Conservation (phyloP, 2,888 invertebrate genomes). For the Parelbella ahira region DNA sequence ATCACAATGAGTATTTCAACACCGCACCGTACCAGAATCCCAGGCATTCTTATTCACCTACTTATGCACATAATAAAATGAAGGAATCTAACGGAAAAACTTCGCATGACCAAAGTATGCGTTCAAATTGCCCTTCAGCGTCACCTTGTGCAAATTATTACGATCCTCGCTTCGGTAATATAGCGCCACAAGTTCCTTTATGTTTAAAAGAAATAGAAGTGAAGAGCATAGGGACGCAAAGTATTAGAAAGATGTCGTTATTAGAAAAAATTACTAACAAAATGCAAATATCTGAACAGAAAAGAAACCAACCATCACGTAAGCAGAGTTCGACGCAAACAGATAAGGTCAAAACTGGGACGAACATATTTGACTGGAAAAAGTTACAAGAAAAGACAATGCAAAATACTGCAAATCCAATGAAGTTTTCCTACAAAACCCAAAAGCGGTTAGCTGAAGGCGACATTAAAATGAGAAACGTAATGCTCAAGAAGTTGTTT, state of each 20-base stretch:
- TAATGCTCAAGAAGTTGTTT: conserved; percentile 60
- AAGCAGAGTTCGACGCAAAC: conserved; percentile 9
- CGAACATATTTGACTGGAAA: conserved; percentile 46
- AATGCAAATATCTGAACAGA: conserved; percentile 34
- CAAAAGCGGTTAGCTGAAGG: conserved; percentile 50
- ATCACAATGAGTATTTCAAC: conserved; percentile 15
- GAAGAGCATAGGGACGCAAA: conserved; percentile 64
- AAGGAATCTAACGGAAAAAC: no score
- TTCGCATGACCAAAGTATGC: conserved; percentile 26
- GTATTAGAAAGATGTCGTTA: conserved; percentile 57
- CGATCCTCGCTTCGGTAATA: conserved; percentile 33
- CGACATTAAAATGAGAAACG: conserved; percentile 56
- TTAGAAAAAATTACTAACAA: conserved; percentile 55
- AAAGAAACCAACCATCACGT: conserved; percentile 9
- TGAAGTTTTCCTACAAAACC: conserved; percentile 46
- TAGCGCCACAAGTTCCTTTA: conserved; percentile 49
- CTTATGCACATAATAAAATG: conserved; percentile 12
- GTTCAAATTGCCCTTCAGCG: conserved; percentile 18
- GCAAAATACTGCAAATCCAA: conserved; percentile 36
- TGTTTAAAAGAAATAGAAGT: conserved; percentile 70
- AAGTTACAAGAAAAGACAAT: conserved; percentile 45
- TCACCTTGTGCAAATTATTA: conserved; percentile 26
- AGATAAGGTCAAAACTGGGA: neutral
- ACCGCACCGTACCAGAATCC: conserved; percentile 32
- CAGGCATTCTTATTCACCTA: conserved; percentile 23